Evolutionary conservation across 2,797 vertebrate species (phyloP).

Genomic region (Gambusia yucatana): DNA sequence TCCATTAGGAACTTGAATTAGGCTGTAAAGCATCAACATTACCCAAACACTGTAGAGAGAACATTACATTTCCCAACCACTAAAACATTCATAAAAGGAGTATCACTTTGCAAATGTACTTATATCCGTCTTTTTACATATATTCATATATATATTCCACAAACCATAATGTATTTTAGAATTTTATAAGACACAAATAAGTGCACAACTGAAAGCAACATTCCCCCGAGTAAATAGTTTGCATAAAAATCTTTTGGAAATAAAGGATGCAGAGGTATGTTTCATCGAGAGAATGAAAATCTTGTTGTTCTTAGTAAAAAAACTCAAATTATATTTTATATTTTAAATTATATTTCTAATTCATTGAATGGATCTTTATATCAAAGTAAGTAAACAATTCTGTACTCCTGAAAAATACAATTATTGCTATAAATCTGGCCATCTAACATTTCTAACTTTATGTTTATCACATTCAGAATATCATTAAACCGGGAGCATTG

Average conservation of each 20-base stretch:
- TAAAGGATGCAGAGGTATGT: not conserved
- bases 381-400: too few species aligned
- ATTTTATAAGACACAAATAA: not conserved
- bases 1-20: not conserved
- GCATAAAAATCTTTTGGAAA: not conserved
- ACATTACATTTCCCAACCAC: not conserved
- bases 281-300: not conserved
- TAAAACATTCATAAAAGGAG: not conserved
- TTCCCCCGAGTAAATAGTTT: not conserved
- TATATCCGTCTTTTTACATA: not conserved
- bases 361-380: too few species aligned
- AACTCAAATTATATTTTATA: not conserved
- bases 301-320: not conserved
- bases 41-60: not conserved
- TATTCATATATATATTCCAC: not conserved
- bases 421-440: too few species aligned
- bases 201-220: not conserved
- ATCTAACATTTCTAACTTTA: too few species aligned
- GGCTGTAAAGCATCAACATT: not conserved
- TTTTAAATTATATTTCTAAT: not conserved
- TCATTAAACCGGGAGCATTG: too few species aligned
- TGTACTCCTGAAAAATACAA: too few species aligned
- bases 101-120: not conserved
- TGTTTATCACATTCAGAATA: not conserved
- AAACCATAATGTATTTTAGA: not conserved